A percentile compares a stretch with the other conserved stretches of the same genome.
These are phyloP conservation scores for Tragelaphus buxtoni DNA, from an alignment of 2,113 vertebrate species.

Conservation along the genomic window DNA sequence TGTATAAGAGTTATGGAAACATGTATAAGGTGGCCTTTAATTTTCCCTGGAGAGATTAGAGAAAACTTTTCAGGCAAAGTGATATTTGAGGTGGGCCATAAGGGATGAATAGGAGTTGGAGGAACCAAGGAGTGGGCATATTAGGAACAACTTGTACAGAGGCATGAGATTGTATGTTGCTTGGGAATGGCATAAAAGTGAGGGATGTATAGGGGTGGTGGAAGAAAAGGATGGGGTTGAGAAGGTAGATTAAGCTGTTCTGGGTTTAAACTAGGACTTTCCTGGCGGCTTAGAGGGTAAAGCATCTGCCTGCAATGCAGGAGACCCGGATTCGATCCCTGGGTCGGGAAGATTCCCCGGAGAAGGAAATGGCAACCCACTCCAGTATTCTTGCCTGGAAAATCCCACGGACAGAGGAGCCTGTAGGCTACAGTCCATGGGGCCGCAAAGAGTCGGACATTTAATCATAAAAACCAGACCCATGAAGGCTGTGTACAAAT, in stretches of 20 bases:
- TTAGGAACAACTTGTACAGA: not conserved
- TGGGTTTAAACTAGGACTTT: not conserved
- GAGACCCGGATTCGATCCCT: no score
- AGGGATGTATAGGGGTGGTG: not conserved
- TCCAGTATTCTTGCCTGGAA: no score
- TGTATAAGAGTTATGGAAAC: not conserved
- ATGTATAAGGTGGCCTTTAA: not conserved
- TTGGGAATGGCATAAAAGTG: not conserved
- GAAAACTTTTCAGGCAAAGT: not conserved
- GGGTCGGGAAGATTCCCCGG: no score
- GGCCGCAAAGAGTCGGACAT: no score
- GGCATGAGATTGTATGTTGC: not conserved
- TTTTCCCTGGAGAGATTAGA: not conserved
- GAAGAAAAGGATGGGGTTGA: not conserved
- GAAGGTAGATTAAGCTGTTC: not conserved
- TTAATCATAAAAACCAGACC: no score
- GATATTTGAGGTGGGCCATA: not conserved
- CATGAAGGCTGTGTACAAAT: no score
- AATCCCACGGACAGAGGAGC: no score
- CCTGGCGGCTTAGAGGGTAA: no score
- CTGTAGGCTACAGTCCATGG: no score
- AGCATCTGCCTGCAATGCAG: no score
- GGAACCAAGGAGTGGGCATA: constrained; percentile 66
- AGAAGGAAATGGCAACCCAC: no score
- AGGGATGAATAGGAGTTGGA: not conserved